Evolutionary conservation across 2,113 vertebrate genomes (phyloP).

Genomic region (Orycteropus afer): DNA sequence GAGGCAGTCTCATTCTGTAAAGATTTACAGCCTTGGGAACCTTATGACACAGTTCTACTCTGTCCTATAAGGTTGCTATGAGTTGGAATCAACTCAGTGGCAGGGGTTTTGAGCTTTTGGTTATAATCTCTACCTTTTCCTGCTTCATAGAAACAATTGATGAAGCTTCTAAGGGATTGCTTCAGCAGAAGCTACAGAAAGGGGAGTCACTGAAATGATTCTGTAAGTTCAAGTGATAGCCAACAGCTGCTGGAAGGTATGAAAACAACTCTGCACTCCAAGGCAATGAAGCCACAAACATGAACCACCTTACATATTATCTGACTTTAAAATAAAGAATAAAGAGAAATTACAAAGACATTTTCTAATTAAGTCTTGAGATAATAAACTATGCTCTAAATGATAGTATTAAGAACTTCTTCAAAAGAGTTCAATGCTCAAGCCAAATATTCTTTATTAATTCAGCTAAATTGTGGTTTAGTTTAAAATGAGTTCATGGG

Average conservation of each 20-base stretch:
- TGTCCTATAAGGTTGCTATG: too few relatives aligned
- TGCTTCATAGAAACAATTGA: constrained; percentile 25
- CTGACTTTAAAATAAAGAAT: neutral
- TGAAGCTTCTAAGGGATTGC: constrained; percentile 4
- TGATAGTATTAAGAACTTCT: neutral
- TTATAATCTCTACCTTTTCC: constrained; percentile 9
- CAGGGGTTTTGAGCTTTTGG: too few relatives aligned
- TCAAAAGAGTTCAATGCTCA: neutral
- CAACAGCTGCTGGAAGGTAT: neutral
- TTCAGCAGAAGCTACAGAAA: constrained; percentile 32
- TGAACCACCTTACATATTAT: neutral
- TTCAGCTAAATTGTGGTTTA: neutral
- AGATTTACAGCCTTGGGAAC: too few relatives aligned
- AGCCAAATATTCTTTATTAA: neutral
- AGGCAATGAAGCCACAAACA: neutral
- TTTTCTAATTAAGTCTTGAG: constrained; percentile 2
- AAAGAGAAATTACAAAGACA: constrained; percentile 20
- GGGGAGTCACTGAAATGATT: neutral
- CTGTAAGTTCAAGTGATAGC: neutral
- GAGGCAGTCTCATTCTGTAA: too few relatives aligned
- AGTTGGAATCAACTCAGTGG: too few relatives aligned
- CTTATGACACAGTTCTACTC: too few relatives aligned
- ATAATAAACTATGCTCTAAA: neutral
- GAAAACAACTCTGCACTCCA: neutral
- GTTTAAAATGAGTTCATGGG: neutral